These are phyloP conservation scores for Hemiprocne comata DNA, from an alignment of 2,113 vertebrate species.

Conservation along the genomic window DNA sequence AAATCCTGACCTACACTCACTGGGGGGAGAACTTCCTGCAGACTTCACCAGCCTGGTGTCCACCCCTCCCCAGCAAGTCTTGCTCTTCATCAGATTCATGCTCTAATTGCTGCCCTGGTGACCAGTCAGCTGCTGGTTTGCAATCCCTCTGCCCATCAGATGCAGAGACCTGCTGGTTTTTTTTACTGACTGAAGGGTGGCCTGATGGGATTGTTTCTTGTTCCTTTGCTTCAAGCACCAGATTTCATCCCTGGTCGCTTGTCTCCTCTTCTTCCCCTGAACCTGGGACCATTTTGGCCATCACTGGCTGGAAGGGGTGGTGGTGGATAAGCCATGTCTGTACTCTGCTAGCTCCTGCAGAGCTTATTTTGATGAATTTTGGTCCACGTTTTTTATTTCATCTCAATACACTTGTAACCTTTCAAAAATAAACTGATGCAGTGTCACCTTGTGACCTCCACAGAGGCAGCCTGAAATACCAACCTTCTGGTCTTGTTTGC, in stretches of 20 bases:
- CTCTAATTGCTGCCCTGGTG: not conserved
- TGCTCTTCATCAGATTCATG: not conserved
- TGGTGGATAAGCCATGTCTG: not conserved
- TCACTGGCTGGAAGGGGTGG: not conserved
- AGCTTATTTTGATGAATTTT: not conserved
- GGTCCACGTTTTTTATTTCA: not conserved
- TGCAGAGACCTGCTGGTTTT: not conserved
- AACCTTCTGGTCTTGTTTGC: not conserved
- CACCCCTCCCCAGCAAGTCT: not conserved
- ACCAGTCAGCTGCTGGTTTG: fast-evolving
- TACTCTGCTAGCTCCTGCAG: not conserved
- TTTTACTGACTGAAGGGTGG: not conserved
- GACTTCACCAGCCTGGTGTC: not conserved
- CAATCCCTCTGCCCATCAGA: not conserved
- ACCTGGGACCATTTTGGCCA: not conserved
- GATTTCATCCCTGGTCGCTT: not conserved
- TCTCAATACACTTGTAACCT: not conserved
- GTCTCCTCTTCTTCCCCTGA: not conserved
- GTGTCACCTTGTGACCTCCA: not conserved
- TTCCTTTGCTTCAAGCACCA: not conserved
- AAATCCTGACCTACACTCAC: not conserved
- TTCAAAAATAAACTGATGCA: not conserved
- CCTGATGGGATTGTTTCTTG: not conserved
- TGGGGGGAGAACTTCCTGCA: not conserved
- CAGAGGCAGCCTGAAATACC: not conserved